Evolutionary conservation across 37 sponge, comb jelly and placozoan genomes (phyloP), one percentile per base, ranked within the genome.

Genomic region (Lycopodina hypogea): DNA sequence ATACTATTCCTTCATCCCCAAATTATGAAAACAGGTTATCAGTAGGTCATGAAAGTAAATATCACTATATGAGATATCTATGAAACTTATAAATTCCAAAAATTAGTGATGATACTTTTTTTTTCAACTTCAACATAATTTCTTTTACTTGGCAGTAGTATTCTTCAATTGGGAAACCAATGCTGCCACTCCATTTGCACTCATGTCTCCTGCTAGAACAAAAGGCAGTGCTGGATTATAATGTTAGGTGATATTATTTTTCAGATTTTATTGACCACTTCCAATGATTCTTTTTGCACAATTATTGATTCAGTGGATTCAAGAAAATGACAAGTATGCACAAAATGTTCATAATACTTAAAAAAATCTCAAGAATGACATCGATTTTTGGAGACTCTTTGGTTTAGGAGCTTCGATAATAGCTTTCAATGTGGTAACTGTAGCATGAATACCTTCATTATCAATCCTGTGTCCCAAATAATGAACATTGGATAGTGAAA

Each of bases 331-430:
- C 66, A 40, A 6, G 38, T 14, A 57, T 18, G 2, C 1, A 75
- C 24, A 57, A 76, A 83, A 9, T 83, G 53, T 7, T 39, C 77
- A 76, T 83, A 75, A 30, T 65, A 75, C 12, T 50, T 83, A n/a
- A 3, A 83, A 28, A 35, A 83, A 33, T 32, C 76, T 69, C 42
- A 76, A 26, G 60, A 64, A 83, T 21, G 70, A 55, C 28, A 33
- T 9, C 21, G 76, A 45, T 55, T 83, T 56, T 19, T 8, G 34
- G 22, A 52, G 57, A 58, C 73, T 81, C 35, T n/a, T 53, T 40
- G 23, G 73, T 59, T 0, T 52, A 26, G 82, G 82, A 26, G 73
- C 73, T 17, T 53, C 55, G 17, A 17, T 19, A 19, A 53, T 53
- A 53, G 55, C 55, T 17, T 53, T 12, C 17, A 53, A 17, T 17